Evolutionary conservation across 2,888 invertebrate genomes (phyloP), one percentile per base, ranked within the genome.

Genomic region (Cheiracanthium punctorium): DNA sequence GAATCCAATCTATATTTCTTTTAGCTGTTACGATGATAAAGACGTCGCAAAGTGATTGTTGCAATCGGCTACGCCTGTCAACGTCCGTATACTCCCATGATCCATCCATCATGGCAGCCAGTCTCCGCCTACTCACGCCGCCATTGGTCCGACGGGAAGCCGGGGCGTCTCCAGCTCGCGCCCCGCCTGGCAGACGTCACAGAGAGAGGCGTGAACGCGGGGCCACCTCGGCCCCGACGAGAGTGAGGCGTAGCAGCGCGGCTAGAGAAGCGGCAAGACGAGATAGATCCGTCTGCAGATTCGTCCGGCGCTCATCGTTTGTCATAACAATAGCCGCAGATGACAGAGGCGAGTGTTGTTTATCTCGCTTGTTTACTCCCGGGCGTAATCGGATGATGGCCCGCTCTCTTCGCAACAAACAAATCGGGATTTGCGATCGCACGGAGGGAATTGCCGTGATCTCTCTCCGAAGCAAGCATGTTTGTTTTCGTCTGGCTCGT

Each of bases 1-100:
- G 58, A 70, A 58, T 32, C 74, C 30, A 75, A 86, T 75, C 80
- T 74, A 74, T 86, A 86, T 86, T 86, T 86, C 85, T 86, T 86
- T 80, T 85, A 58, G 58, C 80, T 33, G 58, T 75, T 80, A 86
- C 80, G 80, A 86, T 86, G 85, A 85, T 79, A 85, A 80, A 86
- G 85, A 86, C 85, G 75, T 86, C 71, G 75, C 52, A 80, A 86
- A 86, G 85, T 86, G 85, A 87, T 81, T 87, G 87, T 87, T 87
- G 76, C 80, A 70, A 86, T 86, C 79, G 80, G 80, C 80, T 52
- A 80, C 87, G 87, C 87, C 81, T 87, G 87, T 87, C 87, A 87
- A 73, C 87, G 52, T 67, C 76, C 65, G 69, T 81, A 77, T 77
- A 72, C 81, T 69, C 75, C 41, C 5, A 33, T 48, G 37, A 75